phyloP scores from a whole-genome alignment of 2,888 invertebrate genomes.

The Elegia similella region DNA sequence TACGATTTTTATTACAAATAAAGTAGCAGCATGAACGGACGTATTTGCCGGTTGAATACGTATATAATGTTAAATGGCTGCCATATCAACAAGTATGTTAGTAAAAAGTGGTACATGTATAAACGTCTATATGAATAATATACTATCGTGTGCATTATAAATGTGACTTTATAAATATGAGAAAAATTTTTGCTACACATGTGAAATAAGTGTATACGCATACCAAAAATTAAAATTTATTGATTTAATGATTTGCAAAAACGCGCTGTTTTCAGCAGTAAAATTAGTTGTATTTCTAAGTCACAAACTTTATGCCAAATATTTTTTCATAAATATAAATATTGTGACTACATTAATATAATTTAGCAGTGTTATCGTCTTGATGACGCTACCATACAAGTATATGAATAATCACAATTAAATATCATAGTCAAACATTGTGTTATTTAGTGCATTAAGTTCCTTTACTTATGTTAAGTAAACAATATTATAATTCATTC shows the following conservation, averaged over 20 bases:
- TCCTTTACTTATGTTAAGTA: constrained; percentile 51
- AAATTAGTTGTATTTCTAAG: constrained; percentile 49
- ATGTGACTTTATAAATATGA: background rate
- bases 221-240: background rate
- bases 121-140: background rate
- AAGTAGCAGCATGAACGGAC: background rate
- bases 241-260: background rate
- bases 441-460: constrained; percentile 70
- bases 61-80: background rate
- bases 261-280: constrained; percentile 34
- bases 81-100: background rate
- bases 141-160: background rate
- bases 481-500: constrained; percentile 55
- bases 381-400: constrained; percentile 63
- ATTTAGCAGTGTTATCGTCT: constrained; percentile 77
- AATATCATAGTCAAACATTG: constrained; percentile 54
- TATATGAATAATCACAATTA: constrained; percentile 49
- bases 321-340: no score
- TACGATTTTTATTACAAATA: background rate
- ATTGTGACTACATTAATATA: constrained; percentile 24
- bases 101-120: background rate
- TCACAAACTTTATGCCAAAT: constrained; percentile 21
- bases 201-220: constrained; percentile 31
- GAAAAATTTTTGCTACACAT: background rate
- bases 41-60: background rate